Conservation (phyloP, 2,113 vertebrate genomes). For the Sorex araneus region DNA sequence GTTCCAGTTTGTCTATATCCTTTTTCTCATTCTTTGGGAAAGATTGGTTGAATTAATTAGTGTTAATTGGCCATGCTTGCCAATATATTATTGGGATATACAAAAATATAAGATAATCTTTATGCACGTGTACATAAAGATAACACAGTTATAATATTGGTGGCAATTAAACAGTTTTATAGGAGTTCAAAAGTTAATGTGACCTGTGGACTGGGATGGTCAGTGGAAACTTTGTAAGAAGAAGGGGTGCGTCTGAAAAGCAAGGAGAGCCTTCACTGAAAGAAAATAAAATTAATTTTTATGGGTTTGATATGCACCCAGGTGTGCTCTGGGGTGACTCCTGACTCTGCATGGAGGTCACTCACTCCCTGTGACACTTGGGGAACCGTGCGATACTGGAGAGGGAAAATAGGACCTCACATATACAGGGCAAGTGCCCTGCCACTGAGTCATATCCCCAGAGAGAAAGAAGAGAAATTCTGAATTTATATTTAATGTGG, state of each 20-base stretch:
- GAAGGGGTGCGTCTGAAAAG: conserved; percentile 13
- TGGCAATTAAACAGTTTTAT: conserved; percentile 50
- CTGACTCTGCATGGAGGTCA: too few relatives aligned
- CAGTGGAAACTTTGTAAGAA: conserved; percentile 50
- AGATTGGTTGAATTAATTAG: conserved; percentile 51
- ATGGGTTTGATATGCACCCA: too few relatives aligned
- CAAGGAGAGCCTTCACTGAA: not conserved
- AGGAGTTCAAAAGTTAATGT: conserved; percentile 41
- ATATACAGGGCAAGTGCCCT: too few relatives aligned
- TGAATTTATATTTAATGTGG: conserved; percentile 60
- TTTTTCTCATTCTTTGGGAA: not conserved
- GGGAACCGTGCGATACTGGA: too few relatives aligned
- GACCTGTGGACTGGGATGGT: conserved; percentile 21
- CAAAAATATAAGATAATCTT: conserved; percentile 51
- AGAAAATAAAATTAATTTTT: not conserved
- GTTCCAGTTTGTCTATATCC: not conserved
- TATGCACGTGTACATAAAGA: conserved; percentile 36
- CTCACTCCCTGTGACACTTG: too few relatives aligned
- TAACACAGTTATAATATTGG: conserved; percentile 36
- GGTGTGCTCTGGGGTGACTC: too few relatives aligned
- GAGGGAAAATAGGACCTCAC: too few relatives aligned
- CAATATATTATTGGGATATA: conserved; percentile 44
- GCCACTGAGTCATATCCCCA: too few relatives aligned
- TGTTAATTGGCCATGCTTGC: conserved; percentile 40
- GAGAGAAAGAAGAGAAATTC: conserved; percentile 4